Percentiles rank a stretch among this genome's conserved stretches.
Evolutionary conservation across 1,140 invertebrate species (phyloP).

Genomic region (Zaprionus inermis): DNA sequence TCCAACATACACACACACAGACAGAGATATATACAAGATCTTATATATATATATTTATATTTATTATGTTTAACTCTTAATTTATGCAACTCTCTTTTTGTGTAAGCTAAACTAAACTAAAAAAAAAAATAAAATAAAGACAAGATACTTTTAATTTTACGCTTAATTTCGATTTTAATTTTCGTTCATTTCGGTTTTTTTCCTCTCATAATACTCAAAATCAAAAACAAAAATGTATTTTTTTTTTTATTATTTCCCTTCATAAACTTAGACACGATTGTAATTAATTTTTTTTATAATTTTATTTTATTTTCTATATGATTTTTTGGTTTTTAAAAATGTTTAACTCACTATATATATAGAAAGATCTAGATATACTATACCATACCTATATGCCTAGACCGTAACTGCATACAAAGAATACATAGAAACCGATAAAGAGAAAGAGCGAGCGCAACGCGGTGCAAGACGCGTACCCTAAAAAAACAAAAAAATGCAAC

Average conservation of each 20-base stretch:
- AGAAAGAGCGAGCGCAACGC: slow-evolving; percentile 22
- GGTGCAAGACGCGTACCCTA: slow-evolving; percentile 16
- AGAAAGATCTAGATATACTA: slow-evolving; percentile 15
- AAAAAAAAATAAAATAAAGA: slow-evolving; percentile 16
- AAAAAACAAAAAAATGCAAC: slow-evolving; percentile 45
- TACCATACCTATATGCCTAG: slow-evolving; percentile 9
- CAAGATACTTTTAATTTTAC: slow-evolving; percentile 31
- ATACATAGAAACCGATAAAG: slow-evolving; percentile 1
- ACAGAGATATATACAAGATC: slow-evolving; percentile 25
- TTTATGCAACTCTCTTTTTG: slow-evolving; percentile 38
- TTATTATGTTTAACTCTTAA: slow-evolving; percentile 59
- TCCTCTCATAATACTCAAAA: slow-evolving; percentile 43
- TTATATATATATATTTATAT: slow-evolving; percentile 38
- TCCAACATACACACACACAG: slow-evolving; percentile 3
- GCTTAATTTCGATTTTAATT: slow-evolving; percentile 37
- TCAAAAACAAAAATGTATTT: slow-evolving; percentile 27
- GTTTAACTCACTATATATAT: slow-evolving; percentile 32
- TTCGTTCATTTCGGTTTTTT: slow-evolving; percentile 26
- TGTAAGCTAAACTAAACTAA: slow-evolving; percentile 41
- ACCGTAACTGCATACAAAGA: slow-evolving; percentile 24
- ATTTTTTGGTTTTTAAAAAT: slow-evolving; percentile 37
- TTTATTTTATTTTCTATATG: slow-evolving; percentile 21
- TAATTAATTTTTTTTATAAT: slow-evolving; percentile 18
- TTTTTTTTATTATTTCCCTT: slow-evolving; percentile 17
- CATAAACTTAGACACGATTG: slow-evolving; percentile 7